Evolutionary conservation across 2,888 invertebrate species (phyloP), one percentile per base, ranked within the genome.

Genomic region (Drosophila mimica): DNA sequence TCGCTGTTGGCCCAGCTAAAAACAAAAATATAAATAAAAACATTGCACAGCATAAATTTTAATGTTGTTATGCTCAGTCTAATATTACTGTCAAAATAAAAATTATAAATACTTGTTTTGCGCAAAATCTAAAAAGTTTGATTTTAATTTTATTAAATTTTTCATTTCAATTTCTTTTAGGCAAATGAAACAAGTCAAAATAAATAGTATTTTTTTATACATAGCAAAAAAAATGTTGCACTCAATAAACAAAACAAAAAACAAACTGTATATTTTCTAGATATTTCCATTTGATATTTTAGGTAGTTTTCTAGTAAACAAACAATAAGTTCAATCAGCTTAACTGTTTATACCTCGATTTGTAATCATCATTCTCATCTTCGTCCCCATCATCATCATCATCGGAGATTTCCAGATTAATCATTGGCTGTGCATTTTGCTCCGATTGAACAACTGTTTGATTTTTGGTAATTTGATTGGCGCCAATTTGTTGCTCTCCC

Each of bases 401-500:
- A 7, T 88, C 89, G 7, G 77, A 77, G 15, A 56, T 75, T 9
- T 63, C 76, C 20, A 74, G 63, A 46, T 53, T 65, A 52, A 70
- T 61, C 28, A 36, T n/a, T 30, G 66, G 62, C 31, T 62, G 58
- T 38, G 49, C 64, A 59, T 20, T 53, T 58, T 30, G 46, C 38
- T 60, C 48, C 11, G 65, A 6, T 40, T 51, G 52, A 63, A 36
- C 57, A 52, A 28, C 46, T 54, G 51, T 60, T 8, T 49, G 46
- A 20, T 60, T 65, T 52, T 68, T 53, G 56, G 51, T 68, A 56
- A 53, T 79, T 71, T 51, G 62, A 71, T 76, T 89, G 85, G 89
- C 86, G 89, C 85, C 85, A 88, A 76, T 79, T 75, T 82, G 68
- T 74, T 70, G 89, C 76, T 89, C 87, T 85, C 72, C 81, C 64